phyloP scores from a whole-genome alignment of 2,888 invertebrate species.

The Gari tellinella region DNA sequence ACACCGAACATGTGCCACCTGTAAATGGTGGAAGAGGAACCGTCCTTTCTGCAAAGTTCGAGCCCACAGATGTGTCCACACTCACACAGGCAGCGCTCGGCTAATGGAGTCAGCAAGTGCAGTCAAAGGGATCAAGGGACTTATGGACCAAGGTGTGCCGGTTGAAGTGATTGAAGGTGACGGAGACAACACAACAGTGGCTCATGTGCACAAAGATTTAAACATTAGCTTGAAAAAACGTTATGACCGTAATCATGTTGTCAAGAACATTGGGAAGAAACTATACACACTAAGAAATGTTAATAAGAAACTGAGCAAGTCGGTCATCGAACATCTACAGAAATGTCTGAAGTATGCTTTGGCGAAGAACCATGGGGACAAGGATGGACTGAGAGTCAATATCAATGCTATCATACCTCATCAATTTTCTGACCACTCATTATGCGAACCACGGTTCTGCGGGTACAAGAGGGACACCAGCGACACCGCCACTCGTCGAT shows the following conservation, averaged over 20 bases:
- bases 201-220: constrained; percentile 18
- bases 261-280: constrained; percentile 17
- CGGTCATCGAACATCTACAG: constrained; percentile 27
- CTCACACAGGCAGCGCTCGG: constrained; percentile 19
- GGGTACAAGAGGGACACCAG: constrained; percentile 27
- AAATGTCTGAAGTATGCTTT: constrained; percentile 44
- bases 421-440: constrained; percentile 47
- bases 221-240: constrained; percentile 29
- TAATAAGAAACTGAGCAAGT: constrained; percentile 27
- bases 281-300: constrained; percentile 3
- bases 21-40: constrained; percentile 12
- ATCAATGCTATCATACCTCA: constrained; percentile 42
- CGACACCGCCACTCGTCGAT: no score
- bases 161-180: constrained; percentile 24
- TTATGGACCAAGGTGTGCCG: constrained; percentile 9
- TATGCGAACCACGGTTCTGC: constrained; percentile 40
- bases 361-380: constrained; percentile 39
- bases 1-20: constrained; percentile 18
- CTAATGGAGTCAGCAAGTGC: constrained; percentile 25
- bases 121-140: constrained; percentile 7
- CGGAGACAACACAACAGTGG: constrained; percentile 21
- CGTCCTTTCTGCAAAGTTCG: not conserved
- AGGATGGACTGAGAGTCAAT: constrained; percentile 28
- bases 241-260: constrained; percentile 30
- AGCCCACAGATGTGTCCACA: constrained; percentile 32